These are phyloP conservation scores for Serripes groenlandicus DNA, from an alignment of 2,888 invertebrate genomes.

Conservation along the genomic window DNA sequence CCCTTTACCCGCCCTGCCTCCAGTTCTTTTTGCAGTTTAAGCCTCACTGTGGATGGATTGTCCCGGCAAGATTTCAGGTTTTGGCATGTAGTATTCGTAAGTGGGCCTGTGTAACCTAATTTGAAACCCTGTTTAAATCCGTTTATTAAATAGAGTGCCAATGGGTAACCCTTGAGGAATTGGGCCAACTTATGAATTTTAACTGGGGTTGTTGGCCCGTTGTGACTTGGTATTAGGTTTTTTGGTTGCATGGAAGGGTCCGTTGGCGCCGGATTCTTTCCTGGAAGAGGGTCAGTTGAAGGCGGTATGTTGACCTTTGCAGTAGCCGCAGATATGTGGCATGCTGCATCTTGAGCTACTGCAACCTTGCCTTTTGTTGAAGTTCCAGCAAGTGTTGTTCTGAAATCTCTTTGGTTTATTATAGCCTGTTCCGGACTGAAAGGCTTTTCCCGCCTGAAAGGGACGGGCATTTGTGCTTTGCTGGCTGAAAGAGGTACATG, in stretches of 20 bases:
- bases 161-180: no score
- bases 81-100: neutral
- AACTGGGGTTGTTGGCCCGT: neutral
- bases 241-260: neutral
- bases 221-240: neutral
- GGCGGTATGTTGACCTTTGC: slow-evolving; percentile 30
- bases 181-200: neutral
- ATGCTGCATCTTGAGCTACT: neutral
- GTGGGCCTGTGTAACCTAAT: slow-evolving; percentile 19
- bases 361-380: slow-evolving; percentile 18
- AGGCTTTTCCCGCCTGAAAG: no score
- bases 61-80: slow-evolving; percentile 35
- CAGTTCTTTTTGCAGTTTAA: slow-evolving; percentile 19
- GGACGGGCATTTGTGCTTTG: no score
- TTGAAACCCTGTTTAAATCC: slow-evolving; percentile 35
- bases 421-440: neutral
- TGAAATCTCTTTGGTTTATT: neutral
- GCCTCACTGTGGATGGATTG: neutral
- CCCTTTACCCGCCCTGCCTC: slow-evolving; percentile 19
- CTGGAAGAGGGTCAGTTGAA: slow-evolving; percentile 10
- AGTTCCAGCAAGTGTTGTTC: slow-evolving; percentile 32
- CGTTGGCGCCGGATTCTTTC: slow-evolving; percentile 2
- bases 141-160: slow-evolving; percentile 17
- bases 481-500: neutral
- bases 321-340: slow-evolving; percentile 36